These are phyloP conservation scores for Eucriotettix oculatus DNA, from an alignment of 2,888 invertebrate genomes.

Conservation along the genomic window DNA sequence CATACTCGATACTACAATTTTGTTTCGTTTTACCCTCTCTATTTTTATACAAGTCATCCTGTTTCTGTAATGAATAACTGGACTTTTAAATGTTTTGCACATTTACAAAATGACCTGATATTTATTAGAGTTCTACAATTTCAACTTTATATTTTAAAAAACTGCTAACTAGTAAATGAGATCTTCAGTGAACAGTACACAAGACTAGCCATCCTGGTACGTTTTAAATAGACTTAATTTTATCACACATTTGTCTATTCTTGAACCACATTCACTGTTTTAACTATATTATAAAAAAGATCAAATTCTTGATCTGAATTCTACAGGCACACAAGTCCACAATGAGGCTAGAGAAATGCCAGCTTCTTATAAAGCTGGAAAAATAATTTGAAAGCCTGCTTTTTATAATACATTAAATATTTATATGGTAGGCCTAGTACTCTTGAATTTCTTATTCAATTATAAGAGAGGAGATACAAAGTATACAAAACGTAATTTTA, in stretches of 20 bases:
- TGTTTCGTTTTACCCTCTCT: too few relatives aligned
- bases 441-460: neutral
- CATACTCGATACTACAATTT: too few relatives aligned
- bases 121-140: neutral
- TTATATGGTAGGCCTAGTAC: constrained; percentile 5
- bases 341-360: constrained; percentile 6
- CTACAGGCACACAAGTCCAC: constrained; percentile 13
- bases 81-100: constrained; percentile 2
- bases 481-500: neutral
- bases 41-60: neutral
- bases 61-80: constrained; percentile 1
- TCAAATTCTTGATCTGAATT: constrained; percentile 7
- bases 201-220: neutral
- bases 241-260: neutral
- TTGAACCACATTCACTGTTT: neutral
- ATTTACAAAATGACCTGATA: constrained; percentile 4
- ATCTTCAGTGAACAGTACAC: neutral
- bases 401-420: neutral
- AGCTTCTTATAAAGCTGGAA: constrained; percentile 2
- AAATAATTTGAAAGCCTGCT: constrained; percentile 6
- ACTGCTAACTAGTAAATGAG: neutral
- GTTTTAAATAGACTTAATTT: neutral
- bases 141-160: neutral
- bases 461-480: neutral
- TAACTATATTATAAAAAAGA: constrained; percentile 5